Evolutionary conservation across 2,113 vertebrate genomes (phyloP).

Genomic region (Chionomys nivalis): DNA sequence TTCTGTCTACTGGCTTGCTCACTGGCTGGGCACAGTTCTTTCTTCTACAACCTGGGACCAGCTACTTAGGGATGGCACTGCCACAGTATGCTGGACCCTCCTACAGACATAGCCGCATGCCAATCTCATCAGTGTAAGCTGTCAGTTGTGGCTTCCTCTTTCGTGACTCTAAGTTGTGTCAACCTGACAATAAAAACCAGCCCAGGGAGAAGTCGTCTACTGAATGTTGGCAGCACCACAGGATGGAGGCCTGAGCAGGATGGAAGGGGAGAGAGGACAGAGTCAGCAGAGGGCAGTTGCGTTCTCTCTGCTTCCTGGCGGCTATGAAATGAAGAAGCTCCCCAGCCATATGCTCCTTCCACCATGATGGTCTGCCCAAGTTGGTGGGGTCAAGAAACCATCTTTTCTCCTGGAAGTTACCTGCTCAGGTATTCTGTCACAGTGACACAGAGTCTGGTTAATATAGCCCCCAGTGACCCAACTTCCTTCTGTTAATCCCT

Average conservation of each 20-base stretch:
- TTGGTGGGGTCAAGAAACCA: background rate
- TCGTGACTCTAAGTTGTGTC: background rate
- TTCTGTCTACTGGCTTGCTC: background rate
- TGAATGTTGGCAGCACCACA: background rate
- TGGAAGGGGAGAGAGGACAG: background rate
- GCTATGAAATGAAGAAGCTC: too few relatives aligned
- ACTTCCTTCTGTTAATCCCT: background rate
- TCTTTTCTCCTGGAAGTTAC: background rate
- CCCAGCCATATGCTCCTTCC: background rate
- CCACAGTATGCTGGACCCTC: too few relatives aligned
- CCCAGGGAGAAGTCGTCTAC: background rate
- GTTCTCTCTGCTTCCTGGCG: background rate
- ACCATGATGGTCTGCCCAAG: background rate
- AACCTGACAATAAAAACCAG: background rate
- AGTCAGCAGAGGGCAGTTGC: background rate
- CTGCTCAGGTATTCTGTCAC: background rate
- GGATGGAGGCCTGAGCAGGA: background rate
- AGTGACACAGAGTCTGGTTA: background rate
- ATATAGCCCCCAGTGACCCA: background rate
- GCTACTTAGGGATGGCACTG: background rate
- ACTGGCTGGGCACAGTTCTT: background rate
- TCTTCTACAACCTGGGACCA: background rate
- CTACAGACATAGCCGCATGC: background rate
- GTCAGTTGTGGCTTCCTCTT: background rate
- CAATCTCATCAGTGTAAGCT: background rate